Evolutionary conservation across 2,888 invertebrate species (phyloP).

Genomic region (Spodoptera littoralis): DNA sequence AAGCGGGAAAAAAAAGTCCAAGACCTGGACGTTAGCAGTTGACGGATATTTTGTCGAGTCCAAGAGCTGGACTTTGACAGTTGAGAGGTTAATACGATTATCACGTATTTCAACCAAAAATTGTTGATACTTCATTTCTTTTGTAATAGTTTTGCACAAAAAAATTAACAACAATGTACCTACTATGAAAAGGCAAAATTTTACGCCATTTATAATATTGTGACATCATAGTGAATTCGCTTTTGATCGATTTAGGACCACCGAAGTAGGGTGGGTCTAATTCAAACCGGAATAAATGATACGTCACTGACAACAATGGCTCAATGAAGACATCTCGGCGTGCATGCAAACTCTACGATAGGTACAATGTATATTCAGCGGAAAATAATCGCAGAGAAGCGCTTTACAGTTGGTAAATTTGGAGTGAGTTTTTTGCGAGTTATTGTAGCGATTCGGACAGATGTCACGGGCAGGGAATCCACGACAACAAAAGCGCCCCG

Average conservation of each 20-base stretch:
- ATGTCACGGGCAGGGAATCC: slow-evolving; percentile 86
- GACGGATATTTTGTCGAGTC: too few species aligned
- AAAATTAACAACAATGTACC: slow-evolving; percentile 53
- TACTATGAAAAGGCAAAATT: slow-evolving; percentile 66
- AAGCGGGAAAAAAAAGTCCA: too few species aligned
- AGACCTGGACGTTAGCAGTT: too few species aligned
- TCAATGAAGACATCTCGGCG: slow-evolving; percentile 79
- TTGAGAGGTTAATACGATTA: too few species aligned
- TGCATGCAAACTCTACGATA: slow-evolving; percentile 63
- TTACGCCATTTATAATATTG: slow-evolving; percentile 78
- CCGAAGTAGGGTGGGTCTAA: slow-evolving; percentile 71
- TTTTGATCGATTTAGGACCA: slow-evolving; percentile 71
- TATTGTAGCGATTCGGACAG: slow-evolving; percentile 88
- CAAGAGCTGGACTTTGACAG: too few species aligned
- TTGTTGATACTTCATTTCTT: slow-evolving; percentile 31
- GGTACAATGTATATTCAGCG: slow-evolving; percentile 75
- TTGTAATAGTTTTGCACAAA: slow-evolving; percentile 40
- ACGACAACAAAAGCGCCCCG: slow-evolving; percentile 84
- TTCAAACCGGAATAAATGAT: slow-evolving; percentile 81
- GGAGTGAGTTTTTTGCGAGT: slow-evolving; percentile 85
- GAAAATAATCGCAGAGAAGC: slow-evolving; percentile 77
- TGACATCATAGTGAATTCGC: slow-evolving; percentile 71
- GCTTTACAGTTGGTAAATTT: slow-evolving; percentile 82
- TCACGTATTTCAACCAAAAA: slow-evolving; percentile 29
- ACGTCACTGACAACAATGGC: slow-evolving; percentile 81